These are phyloP conservation scores for Embiotoca jacksoni DNA, from an alignment of 2,113 vertebrate genomes.

Conservation along the genomic window DNA sequence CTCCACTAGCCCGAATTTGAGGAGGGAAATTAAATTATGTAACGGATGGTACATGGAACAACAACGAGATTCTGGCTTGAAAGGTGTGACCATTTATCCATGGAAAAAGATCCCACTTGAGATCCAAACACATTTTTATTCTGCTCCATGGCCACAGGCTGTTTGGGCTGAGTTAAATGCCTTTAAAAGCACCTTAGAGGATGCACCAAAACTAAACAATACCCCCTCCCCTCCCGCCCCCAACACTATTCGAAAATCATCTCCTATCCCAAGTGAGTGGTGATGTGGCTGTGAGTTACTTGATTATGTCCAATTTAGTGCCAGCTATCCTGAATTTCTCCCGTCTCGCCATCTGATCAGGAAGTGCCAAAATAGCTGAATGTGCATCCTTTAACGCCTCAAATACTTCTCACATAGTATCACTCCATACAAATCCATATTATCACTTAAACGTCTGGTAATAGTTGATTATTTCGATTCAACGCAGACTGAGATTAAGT, in stretches of 20 bases:
- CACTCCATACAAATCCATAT: conserved; percentile 9
- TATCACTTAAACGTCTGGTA: not conserved
- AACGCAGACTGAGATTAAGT: not conserved
- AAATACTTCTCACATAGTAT: not conserved
- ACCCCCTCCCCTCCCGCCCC: no score
- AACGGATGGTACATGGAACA: conserved; percentile 55
- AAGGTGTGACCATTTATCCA: conserved; percentile 36
- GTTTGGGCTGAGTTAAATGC: conserved; percentile 41
- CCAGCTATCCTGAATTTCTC: conserved; percentile 1
- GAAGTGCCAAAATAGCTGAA: not conserved
- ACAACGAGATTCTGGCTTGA: conserved; percentile 52
- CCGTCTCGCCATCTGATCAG: not conserved
- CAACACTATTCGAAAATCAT: no score
- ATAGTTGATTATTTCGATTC: conserved; percentile 4
- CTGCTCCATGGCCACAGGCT: conserved; percentile 33
- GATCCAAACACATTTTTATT: conserved; percentile 28
- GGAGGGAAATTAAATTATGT: conserved; percentile 71
- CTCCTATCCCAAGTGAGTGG: not conserved
- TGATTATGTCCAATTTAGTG: not conserved
- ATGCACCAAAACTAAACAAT: conserved; percentile 44
- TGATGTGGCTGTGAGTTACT: not conserved
- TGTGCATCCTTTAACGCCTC: not conserved
- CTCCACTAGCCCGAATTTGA: conserved; percentile 46
- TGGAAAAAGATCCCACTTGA: conserved; percentile 47
- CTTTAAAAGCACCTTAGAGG: conserved; percentile 43